These are phyloP conservation scores for Xyrichtys novacula DNA, from an alignment of 2,797 vertebrate genomes.

Conservation along the genomic window DNA sequence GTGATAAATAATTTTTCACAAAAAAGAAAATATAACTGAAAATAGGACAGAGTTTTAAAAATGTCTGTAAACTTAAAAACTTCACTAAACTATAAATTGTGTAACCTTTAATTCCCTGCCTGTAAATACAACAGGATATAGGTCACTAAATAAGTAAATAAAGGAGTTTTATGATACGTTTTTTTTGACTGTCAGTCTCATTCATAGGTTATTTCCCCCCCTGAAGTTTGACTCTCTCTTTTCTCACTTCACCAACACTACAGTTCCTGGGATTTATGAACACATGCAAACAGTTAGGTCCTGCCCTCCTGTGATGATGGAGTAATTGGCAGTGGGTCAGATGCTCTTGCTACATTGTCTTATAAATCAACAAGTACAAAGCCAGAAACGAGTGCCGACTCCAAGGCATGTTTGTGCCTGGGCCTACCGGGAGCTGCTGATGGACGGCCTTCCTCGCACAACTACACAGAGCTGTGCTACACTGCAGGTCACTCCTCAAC, in stretches of 20 bases:
- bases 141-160: neutral
- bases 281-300: slow-evolving; percentile 60
- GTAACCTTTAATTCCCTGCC: too few relatives aligned
- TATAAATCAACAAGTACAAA: slow-evolving; percentile 78
- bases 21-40: too few relatives aligned
- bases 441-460: slow-evolving; percentile 63
- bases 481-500: slow-evolving; percentile 61
- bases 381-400: slow-evolving; percentile 42
- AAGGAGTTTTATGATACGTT: too few relatives aligned
- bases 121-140: too few relatives aligned
- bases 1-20: too few relatives aligned
- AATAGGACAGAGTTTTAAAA: too few relatives aligned
- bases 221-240: neutral
- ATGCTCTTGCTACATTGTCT: slow-evolving; percentile 64
- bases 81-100: too few relatives aligned
- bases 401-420: slow-evolving; percentile 67
- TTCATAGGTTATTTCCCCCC: neutral
- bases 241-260: neutral
- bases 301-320: slow-evolving; percentile 67
- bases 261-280: slow-evolving; percentile 34
- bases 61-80: too few relatives aligned
- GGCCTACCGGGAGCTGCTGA: slow-evolving; percentile 64
- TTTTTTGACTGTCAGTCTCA: neutral
- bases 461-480: slow-evolving; percentile 53
- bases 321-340: slow-evolving; percentile 72